phyloP scores from a whole-genome alignment of 1,140 invertebrate genomes.

The Armadillidium nasatum region DNA sequence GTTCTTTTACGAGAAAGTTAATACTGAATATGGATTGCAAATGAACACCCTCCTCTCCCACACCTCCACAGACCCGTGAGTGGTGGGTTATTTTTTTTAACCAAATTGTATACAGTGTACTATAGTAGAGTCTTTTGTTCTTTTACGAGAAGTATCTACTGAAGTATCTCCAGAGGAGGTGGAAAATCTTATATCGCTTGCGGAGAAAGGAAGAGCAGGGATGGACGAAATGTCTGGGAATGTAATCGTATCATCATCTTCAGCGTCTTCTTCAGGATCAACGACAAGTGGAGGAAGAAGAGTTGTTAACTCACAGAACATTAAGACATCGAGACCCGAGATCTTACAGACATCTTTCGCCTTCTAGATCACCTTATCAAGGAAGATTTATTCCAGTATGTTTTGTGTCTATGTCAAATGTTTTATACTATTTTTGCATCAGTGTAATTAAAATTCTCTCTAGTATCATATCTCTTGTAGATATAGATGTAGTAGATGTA shows the following conservation, averaged over 20 bases:
- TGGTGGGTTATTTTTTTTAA: too few relatives aligned
- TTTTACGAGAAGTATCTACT: background rate
- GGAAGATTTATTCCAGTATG: background rate
- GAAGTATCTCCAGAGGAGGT: constrained; percentile 17
- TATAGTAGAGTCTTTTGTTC: background rate
- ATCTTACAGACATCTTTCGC: constrained; percentile 35
- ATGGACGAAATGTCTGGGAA: constrained; percentile 44
- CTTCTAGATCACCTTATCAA: constrained; percentile 21
- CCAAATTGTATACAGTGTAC: too few relatives aligned
- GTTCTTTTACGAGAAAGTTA: too few relatives aligned
- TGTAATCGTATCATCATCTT: constrained; percentile 43
- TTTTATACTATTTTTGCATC: too few relatives aligned
- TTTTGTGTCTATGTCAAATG: too few relatives aligned
- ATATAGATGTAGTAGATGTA: too few relatives aligned
- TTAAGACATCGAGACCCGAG: constrained; percentile 45
- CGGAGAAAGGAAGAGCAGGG: constrained; percentile 56
- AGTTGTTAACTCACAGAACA: constrained; percentile 41
- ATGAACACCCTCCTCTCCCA: too few relatives aligned
- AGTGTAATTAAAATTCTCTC: too few relatives aligned
- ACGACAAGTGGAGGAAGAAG: constrained; percentile 50
- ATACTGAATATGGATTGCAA: too few relatives aligned
- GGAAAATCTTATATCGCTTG: constrained; percentile 54
- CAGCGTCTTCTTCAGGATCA: constrained; percentile 48
- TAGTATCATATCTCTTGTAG: too few relatives aligned
- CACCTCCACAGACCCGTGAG: too few relatives aligned